Conservation (phyloP, 2,797 vertebrate genomes). For the Sebastes paucispinis region DNA sequence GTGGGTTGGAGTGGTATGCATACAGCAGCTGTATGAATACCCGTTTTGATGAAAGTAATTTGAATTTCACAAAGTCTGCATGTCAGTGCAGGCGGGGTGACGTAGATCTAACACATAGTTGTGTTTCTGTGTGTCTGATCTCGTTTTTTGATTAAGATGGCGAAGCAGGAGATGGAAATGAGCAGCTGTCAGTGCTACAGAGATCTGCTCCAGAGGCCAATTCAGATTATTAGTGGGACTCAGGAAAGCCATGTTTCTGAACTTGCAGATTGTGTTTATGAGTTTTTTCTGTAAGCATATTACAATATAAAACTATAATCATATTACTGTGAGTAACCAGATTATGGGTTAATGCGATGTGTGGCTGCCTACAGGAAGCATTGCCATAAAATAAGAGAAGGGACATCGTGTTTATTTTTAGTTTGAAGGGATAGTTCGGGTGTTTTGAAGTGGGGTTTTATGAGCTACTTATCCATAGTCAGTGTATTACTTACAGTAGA, state of each 20-base stretch:
- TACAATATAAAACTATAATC: background rate
- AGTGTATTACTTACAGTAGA: too few species aligned
- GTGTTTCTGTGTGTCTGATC: background rate
- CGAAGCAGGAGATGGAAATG: conserved; percentile 13
- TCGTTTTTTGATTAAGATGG: background rate
- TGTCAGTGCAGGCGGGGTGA: background rate
- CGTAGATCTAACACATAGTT: background rate
- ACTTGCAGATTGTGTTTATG: background rate
- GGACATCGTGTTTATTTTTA: background rate
- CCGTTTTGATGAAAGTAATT: conserved; percentile 12
- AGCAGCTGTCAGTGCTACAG: conserved; percentile 21
- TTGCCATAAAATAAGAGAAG: background rate
- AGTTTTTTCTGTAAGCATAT: background rate
- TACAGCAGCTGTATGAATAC: conserved; percentile 34
- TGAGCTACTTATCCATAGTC: too few species aligned
- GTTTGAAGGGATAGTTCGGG: too few species aligned
- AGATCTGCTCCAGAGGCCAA: background rate
- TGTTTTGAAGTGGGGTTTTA: too few species aligned
- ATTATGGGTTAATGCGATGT: background rate
- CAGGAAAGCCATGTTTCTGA: background rate
- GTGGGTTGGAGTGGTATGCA: conserved; percentile 54
- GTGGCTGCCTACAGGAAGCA: background rate
- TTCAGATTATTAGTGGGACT: background rate
- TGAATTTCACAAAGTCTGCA: background rate
- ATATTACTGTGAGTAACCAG: background rate